Evolutionary conservation across 2,113 vertebrate genomes (phyloP), one percentile per base, ranked within the genome.

Genomic region (Xiphophorus couchianus): DNA sequence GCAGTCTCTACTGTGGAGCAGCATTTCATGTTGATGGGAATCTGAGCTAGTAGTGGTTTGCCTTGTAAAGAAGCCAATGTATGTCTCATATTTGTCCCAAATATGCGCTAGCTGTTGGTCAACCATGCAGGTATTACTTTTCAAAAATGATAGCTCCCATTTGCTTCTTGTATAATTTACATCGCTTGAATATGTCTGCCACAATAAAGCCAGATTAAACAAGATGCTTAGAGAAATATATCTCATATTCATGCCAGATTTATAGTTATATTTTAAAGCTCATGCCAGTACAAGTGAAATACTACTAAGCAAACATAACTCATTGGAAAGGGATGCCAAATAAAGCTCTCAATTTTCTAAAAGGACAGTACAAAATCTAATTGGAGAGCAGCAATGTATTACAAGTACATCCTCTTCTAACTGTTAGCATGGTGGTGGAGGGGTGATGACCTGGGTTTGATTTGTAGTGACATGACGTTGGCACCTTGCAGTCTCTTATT

Each of bases 1-100:
- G 27, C 4, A 35, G 42, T 69, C 66, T 79, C 84, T 86, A 64
- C 78, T 86, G 78, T 67, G 42, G 64, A 66, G 74, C 66, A 35
- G 63, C 51, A n/a, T 58, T 58, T 58, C 25, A 58, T 3, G 25
- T 22, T n/a, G 51, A 58, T n/a, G 51, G 51, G 51, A 58, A n/a
- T 9, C 25, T 58, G 22, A n/a, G 51, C 51, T n/a, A 3, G 19
- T 10, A 58, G 22, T 25, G 51, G 19, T 9, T 58, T 9, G 1
- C 51, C 9, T n/a, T 58, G 15, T 48, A 58, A 9, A 58, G 22
- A 58, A 58, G 19, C 22, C 25, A 3, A 58, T 58, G 25, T 3
- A 58, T 58, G 10, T 58, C n/a, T 58, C 8, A 58, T 25, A 58
- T 25, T 3, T 58, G 25, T 58, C 51, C 51, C 25, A 25, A 58